phyloP scores from a whole-genome alignment of 2,888 invertebrate genomes.

The Stenurella melanura region DNA sequence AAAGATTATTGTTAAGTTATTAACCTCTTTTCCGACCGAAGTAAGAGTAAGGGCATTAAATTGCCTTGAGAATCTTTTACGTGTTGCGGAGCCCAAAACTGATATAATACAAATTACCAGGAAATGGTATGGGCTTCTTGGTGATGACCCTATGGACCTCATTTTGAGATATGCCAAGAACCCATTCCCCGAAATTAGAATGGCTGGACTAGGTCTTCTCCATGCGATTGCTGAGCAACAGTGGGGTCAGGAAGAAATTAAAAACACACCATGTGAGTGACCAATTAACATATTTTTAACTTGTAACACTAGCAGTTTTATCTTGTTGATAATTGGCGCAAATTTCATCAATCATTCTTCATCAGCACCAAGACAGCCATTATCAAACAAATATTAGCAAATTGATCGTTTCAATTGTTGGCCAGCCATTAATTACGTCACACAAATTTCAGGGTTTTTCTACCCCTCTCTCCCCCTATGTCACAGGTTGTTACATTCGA shows the following conservation, averaged over 20 bases:
- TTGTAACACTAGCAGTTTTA: too few relatives aligned
- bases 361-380: too few relatives aligned
- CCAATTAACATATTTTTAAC: not conserved
- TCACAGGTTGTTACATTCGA: too few relatives aligned
- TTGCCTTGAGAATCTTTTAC: slow-evolving; percentile 78
- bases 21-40: slow-evolving; percentile 79
- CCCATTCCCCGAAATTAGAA: slow-evolving; percentile 87
- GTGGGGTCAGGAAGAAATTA: slow-evolving; percentile 88
- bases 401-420: too few relatives aligned
- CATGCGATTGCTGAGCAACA: slow-evolving; percentile 80
- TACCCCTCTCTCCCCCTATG: too few relatives aligned
- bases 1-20: slow-evolving; percentile 76
- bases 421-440: too few relatives aligned
- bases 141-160: slow-evolving; percentile 77
- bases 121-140: slow-evolving; percentile 78
- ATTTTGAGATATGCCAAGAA: slow-evolving; percentile 77
- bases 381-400: too few relatives aligned
- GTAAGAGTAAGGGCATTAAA: slow-evolving; percentile 82
- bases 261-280: slow-evolving; percentile 78
- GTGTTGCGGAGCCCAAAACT: slow-evolving; percentile 66
- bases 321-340: too few relatives aligned
- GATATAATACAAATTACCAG: slow-evolving; percentile 75
- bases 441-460: too few relatives aligned
- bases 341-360: too few relatives aligned
- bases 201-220: slow-evolving; percentile 81